phyloP scores from a whole-genome alignment of 2,888 invertebrate species.

The Dysmachus trigonus region DNA sequence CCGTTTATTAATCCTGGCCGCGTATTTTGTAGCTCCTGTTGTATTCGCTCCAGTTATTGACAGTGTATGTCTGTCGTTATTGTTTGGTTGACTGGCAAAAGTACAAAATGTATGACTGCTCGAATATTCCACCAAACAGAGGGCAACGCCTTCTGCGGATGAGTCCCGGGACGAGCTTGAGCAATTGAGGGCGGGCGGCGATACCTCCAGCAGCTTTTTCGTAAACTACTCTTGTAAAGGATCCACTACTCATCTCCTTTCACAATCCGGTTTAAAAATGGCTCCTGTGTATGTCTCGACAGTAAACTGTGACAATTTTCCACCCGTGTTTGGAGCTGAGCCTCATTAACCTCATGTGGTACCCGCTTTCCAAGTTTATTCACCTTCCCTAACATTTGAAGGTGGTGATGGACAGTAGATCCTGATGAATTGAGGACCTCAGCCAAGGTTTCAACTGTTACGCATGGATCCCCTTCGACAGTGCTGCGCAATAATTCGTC shows the following conservation, averaged over 20 bases:
- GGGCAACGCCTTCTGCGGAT: too few species aligned
- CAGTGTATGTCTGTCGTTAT: too few species aligned
- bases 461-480: neutral
- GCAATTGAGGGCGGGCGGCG: neutral
- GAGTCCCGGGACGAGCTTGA: too few species aligned
- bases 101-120: too few species aligned
- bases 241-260: slow-evolving; percentile 51
- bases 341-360: neutral
- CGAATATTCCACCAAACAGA: too few species aligned
- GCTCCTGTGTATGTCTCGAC: slow-evolving; percentile 47
- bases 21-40: too few species aligned
- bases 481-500: neutral
- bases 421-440: too few species aligned
- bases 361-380: neutral
- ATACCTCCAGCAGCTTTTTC: neutral
- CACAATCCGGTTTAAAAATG: slow-evolving; percentile 50
- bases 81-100: too few species aligned
- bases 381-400: neutral
- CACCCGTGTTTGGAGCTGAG: neutral
- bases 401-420: neutral
- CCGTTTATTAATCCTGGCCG: too few species aligned
- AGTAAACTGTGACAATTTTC: slow-evolving; percentile 43
- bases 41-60: too few species aligned
- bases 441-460: neutral
- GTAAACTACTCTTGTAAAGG: neutral